Percentiles rank a stretch among this genome's conserved stretches.
These are phyloP conservation scores for Prorops nasuta DNA, from an alignment of 1,140 invertebrate genomes.

Conservation along the genomic window DNA sequence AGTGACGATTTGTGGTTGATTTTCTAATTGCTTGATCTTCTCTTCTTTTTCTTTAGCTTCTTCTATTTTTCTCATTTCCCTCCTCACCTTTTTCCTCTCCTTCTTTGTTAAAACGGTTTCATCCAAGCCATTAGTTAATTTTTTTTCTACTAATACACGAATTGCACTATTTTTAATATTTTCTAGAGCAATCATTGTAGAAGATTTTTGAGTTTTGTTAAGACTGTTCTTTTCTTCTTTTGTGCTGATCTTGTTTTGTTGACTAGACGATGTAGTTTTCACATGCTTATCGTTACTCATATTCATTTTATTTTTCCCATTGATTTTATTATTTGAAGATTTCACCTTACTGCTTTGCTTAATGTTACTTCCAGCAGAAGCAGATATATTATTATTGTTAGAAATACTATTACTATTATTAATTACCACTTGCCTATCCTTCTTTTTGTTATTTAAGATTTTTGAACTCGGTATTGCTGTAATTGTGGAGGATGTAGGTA, in stretches of 20 bases:
- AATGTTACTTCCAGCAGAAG: constrained; percentile 8
- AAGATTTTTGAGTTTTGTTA: constrained; percentile 16
- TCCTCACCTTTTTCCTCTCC: constrained; percentile 45
- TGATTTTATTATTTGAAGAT: constrained; percentile 25
- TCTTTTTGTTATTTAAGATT: constrained; percentile 32
- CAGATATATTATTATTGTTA: constrained; percentile 18
- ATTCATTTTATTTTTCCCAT: constrained; percentile 16
- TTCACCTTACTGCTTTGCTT: background rate
- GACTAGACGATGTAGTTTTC: constrained; percentile 14
- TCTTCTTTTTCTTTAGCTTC: constrained; percentile 28
- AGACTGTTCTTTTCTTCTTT: constrained; percentile 22
- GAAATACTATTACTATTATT: constrained; percentile 23
- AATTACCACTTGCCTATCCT: constrained; percentile 35
- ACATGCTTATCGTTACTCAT: constrained; percentile 4
- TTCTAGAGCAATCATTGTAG: constrained; percentile 1
- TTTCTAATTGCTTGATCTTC: constrained; percentile 42
- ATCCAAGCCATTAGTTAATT: constrained; percentile 10
- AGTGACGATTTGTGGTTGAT: constrained; percentile 68
- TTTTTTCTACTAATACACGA: constrained; percentile 6
- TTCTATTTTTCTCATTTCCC: constrained; percentile 40
- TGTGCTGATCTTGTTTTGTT: constrained; percentile 15
- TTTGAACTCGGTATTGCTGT: constrained; percentile 12
- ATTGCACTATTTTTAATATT: constrained; percentile 10
- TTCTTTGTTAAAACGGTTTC: constrained; percentile 48
- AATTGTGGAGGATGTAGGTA: constrained; percentile 32